Percentiles rank a stretch among this genome's conserved stretches.
These are phyloP conservation scores for Oryctes rhinoceros DNA, from an alignment of 1,140 invertebrate species.

Conservation along the genomic window DNA sequence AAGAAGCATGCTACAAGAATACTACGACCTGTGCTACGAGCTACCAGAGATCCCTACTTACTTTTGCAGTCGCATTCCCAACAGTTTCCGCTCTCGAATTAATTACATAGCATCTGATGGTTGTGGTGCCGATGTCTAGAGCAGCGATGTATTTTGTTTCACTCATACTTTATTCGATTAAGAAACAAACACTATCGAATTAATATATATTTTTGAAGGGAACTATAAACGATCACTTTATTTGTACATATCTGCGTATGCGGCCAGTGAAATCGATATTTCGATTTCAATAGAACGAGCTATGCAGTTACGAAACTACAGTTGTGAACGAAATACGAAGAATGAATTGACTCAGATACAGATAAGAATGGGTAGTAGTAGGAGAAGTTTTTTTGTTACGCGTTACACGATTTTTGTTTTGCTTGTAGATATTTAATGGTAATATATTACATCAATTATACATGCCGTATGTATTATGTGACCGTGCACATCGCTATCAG, in stretches of 20 bases:
- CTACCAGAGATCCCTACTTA: conserved; percentile 58
- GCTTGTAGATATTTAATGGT: neutral
- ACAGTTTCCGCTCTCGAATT: conserved; percentile 71
- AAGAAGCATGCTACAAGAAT: too few relatives aligned
- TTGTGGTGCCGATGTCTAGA: conserved; percentile 91
- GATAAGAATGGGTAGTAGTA: neutral
- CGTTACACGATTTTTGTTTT: neutral
- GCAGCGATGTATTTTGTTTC: conserved; percentile 66
- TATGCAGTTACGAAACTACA: neutral
- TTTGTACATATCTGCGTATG: too few relatives aligned
- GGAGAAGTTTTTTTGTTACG: neutral
- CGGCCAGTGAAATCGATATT: neutral
- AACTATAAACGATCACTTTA: too few relatives aligned
- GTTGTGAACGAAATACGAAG: neutral
- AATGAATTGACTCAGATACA: neutral
- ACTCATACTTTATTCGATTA: conserved; percentile 26
- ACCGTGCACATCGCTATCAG: too few relatives aligned
- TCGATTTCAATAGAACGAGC: neutral
- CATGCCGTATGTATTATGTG: too few relatives aligned
- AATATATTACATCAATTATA: too few relatives aligned
- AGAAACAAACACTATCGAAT: neutral
- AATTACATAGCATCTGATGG: conserved; percentile 82
- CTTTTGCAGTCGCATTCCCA: conserved; percentile 72
- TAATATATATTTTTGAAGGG: neutral
- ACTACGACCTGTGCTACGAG: too few relatives aligned